Conservation (phyloP, 2,888 invertebrate genomes). For the Nemoura dubitans region DNA sequence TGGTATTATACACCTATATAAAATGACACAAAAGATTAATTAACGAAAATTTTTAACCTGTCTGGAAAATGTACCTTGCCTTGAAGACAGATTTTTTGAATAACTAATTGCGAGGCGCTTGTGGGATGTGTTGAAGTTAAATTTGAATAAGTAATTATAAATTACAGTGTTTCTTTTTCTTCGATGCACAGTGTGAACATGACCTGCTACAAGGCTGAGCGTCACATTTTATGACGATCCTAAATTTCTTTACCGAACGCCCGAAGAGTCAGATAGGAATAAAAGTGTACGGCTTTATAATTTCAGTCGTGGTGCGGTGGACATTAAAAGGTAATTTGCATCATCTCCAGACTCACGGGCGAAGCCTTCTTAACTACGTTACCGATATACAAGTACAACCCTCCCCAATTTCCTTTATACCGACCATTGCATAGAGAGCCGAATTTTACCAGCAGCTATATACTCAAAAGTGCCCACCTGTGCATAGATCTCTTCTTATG, state of each 20-base stretch:
- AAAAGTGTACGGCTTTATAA: background rate
- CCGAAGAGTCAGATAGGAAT: background rate
- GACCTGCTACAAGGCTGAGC: background rate
- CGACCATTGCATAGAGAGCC: background rate
- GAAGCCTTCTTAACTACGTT: background rate
- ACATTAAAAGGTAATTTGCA: background rate
- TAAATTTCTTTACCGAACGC: background rate
- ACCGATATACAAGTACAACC: background rate
- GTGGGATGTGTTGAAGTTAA: background rate
- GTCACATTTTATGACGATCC: background rate
- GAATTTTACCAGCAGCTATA: background rate
- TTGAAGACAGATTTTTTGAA: constrained; percentile 33
- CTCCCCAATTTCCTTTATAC: background rate
- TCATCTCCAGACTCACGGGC: background rate
- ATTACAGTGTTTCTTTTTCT: background rate
- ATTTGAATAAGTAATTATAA: constrained; percentile 26
- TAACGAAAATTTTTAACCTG: background rate
- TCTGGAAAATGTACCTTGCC: constrained; percentile 1
- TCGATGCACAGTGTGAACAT: background rate
- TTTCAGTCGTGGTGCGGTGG: background rate
- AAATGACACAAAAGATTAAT: constrained; percentile 25
- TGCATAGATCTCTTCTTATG: background rate
- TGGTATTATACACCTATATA: background rate
- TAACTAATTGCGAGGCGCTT: background rate
- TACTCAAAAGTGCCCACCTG: background rate